Base-by-base conservation (phyloP, 2,888 invertebrate genomes). In the Mystacides longicornis region DNA sequence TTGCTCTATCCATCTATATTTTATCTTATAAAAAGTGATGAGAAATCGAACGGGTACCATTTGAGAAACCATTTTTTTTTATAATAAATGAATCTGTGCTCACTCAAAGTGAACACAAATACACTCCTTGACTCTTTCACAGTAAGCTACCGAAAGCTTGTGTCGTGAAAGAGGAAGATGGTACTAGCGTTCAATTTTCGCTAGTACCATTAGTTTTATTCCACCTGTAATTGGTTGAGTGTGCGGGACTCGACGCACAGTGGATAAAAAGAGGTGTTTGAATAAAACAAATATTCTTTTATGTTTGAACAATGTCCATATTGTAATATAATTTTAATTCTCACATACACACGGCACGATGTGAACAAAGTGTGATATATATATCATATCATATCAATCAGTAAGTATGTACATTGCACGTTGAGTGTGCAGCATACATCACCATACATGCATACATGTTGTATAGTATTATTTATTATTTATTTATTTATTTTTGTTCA, bases 271-370 rank as follows among this genome's bases (percentile, higher is more conserved):
- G 37, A 37, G n/a, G 16, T 27, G 27, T 7, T 37, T 37, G 27
- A 37, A 37, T 37, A 16, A 37, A 37, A 37, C 37, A 37, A 37
- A 37, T n/a, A 14, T 53, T 11, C 16, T 11, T 11, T 20, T 69
- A 81, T 82, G 81, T 84, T 85, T 87, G 85, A 86, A 87, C 87
- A 87, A 86, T 86, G 86, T 87, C 85, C 86, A 86, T 85, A 86
- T 86, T 85, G n/a, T n/a, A n/a, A 85, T 86, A 86, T 37, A 37
- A 37, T 85, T 84, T 85, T n/a, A n/a, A 73, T 82, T 83, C 86
- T 85, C 87, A 87, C 86, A 87, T 86, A 87, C 86, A 86, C 86
- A 86, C 87, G 87, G 87, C 87, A 87, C 87, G 85, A 86, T 85
- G 87, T 87, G 87, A 87, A 87, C 86, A 86, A 37, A 27, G 16